Percentiles rank a stretch among this genome's conserved stretches.
phyloP scores from a whole-genome alignment of 2,888 invertebrate species.

The Exephanes ischioxanthus region DNA sequence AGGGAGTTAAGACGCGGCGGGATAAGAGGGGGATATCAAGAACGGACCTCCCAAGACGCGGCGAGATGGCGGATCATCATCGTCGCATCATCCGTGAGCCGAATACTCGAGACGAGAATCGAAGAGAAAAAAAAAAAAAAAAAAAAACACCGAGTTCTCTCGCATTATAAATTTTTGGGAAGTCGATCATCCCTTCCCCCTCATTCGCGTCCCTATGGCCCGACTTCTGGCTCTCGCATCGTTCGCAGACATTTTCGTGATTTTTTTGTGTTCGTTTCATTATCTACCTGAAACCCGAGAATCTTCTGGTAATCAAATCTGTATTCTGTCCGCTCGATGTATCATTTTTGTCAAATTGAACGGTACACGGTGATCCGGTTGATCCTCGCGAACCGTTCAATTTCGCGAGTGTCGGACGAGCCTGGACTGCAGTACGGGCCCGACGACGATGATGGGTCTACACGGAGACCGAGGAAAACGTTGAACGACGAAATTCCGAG shows the following conservation, averaged over 20 bases:
- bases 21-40: slow-evolving; percentile 81
- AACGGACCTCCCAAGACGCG: slow-evolving; percentile 85
- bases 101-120: slow-evolving; percentile 75
- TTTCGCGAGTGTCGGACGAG: slow-evolving; percentile 15
- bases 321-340: slow-evolving; percentile 14
- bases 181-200: slow-evolving; percentile 70
- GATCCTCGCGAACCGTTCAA: slow-evolving; percentile 48
- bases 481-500: slow-evolving; percentile 42
- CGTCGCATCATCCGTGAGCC: slow-evolving; percentile 84
- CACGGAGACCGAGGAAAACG: slow-evolving; percentile 37
- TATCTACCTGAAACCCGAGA: slow-evolving; percentile 42
- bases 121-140: slow-evolving; percentile 20
- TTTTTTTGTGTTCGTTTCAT: slow-evolving; percentile 32
- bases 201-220: slow-evolving; percentile 20
- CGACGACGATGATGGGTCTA: neutral
- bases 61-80: slow-evolving; percentile 85
- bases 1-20: slow-evolving; percentile 63
- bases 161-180: slow-evolving; percentile 75
- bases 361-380: slow-evolving; percentile 27
- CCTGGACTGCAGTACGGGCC: neutral
- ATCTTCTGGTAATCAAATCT: slow-evolving; percentile 61
- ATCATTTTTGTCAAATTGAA: slow-evolving; percentile 57
- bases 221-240: slow-evolving; percentile 12
- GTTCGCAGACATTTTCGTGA: slow-evolving; percentile 49
- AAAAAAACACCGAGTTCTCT: slow-evolving; percentile 50